Evolutionary conservation across 2,113 vertebrate genomes (phyloP), one percentile per base, ranked within the genome.

Genomic region (Myotis brandtii): DNA sequence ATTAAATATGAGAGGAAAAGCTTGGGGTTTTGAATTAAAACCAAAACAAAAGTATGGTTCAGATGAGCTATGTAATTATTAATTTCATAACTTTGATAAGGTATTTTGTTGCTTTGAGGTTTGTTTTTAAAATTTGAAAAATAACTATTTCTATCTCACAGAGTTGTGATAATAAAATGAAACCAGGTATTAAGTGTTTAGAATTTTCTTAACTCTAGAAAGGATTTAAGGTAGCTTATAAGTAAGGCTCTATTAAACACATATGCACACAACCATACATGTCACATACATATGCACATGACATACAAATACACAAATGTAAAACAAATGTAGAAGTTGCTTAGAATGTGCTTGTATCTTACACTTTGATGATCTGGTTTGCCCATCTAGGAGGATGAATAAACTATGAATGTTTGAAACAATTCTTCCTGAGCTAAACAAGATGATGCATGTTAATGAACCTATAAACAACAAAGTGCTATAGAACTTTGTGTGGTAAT

Each of bases 171-270:
- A 81, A 84, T 69, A 34, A 93, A 91, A 89, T 89, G 14, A 93
- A 88, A 76, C 32, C 27, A 54, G 12, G 59, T 82, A 72, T 34
- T 73, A 70, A n/a, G 9, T 30, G 46, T 77, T 96, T 91, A 89
- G 72, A 94, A 69, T 89, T 84, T 75, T 16, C 4, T 93, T 90
- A 70, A 11, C 56, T 91, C 37, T 93, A 64, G 66, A 91, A 93
- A 85, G 18, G 32, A 77, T 72, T 91, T 80, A 70, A 88, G 25
- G 20, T 13, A 70, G 67, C 20, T 94, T 82, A 34, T 77, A 79
- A 40, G 4, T 66, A 91, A 89, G 64, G 7, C 9, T 92, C 9
- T 89, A n/a, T 54, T 52, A 86, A 86, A 70, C 54, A 82, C 30
- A 67, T 25, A 27, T 3, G 5, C 14, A 56, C 4, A 66, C 13